Evolutionary conservation across 2,113 vertebrate species (phyloP).

Genomic region (Plecotus auritus): DNA sequence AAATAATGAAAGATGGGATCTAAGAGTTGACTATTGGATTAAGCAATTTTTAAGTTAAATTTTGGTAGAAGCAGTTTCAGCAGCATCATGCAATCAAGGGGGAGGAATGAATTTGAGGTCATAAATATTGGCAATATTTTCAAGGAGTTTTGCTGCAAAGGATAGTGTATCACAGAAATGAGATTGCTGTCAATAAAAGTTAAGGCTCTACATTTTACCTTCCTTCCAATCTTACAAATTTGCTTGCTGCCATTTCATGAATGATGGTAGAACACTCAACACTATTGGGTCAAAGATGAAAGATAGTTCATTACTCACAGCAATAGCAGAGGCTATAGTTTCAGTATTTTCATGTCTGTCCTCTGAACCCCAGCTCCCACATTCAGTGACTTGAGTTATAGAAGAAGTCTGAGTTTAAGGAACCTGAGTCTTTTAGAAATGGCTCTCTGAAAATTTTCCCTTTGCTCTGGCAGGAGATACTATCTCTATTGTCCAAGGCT

Average conservation of each 20-base stretch:
- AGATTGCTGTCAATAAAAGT: neutral
- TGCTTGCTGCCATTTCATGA: neutral
- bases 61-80: neutral
- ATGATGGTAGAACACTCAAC: neutral
- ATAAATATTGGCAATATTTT: neutral
- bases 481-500: neutral
- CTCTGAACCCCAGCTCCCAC: neutral
- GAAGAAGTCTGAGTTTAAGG: neutral
- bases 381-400: neutral
- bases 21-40: neutral
- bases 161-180: neutral
- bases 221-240: neutral
- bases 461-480: neutral
- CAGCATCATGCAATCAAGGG: neutral
- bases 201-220: neutral
- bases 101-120: neutral
- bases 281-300: neutral
- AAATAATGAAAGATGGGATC: neutral
- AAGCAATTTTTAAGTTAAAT: neutral
- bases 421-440: neutral
- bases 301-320: neutral
- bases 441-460: neutral
- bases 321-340: neutral
- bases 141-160: neutral
- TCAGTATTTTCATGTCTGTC: neutral